A percentile compares a stretch with the other conserved stretches of the same genome.
Evolutionary conservation across 2,797 vertebrate species (phyloP).

Genomic region (Falco naumanni): DNA sequence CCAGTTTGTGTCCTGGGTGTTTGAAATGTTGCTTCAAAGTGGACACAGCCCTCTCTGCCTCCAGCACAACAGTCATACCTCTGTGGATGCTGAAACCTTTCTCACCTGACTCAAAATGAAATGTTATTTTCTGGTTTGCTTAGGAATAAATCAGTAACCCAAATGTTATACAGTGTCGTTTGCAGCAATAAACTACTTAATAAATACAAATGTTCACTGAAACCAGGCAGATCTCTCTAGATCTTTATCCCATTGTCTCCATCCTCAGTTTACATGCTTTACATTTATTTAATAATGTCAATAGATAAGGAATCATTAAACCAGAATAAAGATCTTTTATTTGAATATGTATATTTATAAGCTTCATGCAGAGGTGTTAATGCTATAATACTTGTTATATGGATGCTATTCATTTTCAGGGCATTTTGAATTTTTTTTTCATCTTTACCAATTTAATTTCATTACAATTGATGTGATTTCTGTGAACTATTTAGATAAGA

Average conservation of each 20-base stretch:
- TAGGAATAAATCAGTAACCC: background rate
- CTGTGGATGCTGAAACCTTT: background rate
- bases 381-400: background rate
- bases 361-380: background rate
- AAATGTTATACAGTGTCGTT: background rate
- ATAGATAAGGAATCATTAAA: constrained; percentile 28
- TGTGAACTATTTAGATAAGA: background rate
- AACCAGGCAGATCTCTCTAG: background rate
- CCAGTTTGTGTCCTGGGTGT: background rate
- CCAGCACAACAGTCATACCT: background rate
- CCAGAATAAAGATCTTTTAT: background rate
- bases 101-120: background rate
- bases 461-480: background rate
- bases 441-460: background rate
- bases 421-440: background rate
- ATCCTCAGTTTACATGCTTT: background rate
- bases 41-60: background rate
- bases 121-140: background rate
- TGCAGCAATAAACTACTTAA: background rate
- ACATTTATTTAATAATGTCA: background rate
- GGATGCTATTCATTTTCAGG: background rate
- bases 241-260: background rate
- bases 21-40: background rate
- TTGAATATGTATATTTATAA: background rate
- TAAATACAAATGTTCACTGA: background rate